Evolutionary conservation across 1,140 invertebrate species (phyloP).

Genomic region (Aplysia californica): DNA sequence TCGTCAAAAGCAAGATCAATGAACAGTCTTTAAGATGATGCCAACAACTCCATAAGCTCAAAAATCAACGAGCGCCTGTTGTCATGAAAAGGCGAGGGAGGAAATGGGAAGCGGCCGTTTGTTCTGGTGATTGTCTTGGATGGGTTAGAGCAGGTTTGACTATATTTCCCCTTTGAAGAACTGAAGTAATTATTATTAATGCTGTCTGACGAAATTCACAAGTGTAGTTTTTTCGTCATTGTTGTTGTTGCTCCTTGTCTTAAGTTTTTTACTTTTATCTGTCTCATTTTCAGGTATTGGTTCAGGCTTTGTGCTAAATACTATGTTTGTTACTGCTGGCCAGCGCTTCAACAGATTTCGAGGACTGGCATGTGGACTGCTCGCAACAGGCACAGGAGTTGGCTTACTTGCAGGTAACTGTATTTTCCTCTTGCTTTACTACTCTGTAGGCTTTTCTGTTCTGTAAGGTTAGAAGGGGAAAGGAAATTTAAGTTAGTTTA

Average conservation of each 20-base stretch:
- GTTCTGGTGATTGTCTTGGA: not conserved
- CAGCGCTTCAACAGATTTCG: constrained; percentile 19
- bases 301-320: constrained; percentile 18
- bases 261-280: not conserved
- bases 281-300: constrained; percentile 11
- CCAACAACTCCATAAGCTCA: too few relatives aligned
- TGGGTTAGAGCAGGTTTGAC: not conserved
- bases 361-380: constrained; percentile 21
- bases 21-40: too few relatives aligned
- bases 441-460: not conserved
- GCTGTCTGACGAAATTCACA: not conserved
- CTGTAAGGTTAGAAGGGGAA: not conserved
- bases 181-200: not conserved
- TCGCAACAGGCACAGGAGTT: constrained; percentile 17
- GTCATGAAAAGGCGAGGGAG: too few relatives aligned
- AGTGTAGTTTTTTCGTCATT: not conserved
- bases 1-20: too few relatives aligned
- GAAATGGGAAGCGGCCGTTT: too few relatives aligned
- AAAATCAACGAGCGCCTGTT: too few relatives aligned
- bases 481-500: not conserved
- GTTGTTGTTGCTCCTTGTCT: not conserved
- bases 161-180: not conserved
- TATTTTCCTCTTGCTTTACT: not conserved
- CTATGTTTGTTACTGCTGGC: constrained; percentile 20
- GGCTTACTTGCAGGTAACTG: constrained; percentile 14